These are phyloP conservation scores for Hypsibius dujardini DNA, from an alignment of 1,140 invertebrate species.

Conservation along the genomic window DNA sequence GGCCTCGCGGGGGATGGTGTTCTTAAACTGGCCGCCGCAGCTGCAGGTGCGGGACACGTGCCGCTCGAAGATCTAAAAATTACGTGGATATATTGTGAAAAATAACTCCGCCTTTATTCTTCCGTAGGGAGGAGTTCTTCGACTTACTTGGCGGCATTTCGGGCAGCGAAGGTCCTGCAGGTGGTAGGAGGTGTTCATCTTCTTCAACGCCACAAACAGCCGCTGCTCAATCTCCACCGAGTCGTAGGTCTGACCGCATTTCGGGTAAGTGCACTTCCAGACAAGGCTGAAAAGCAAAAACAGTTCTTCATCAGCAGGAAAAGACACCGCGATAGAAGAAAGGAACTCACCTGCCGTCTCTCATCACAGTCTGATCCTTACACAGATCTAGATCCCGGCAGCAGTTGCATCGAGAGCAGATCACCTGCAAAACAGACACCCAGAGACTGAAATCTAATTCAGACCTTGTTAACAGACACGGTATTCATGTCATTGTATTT, in stretches of 20 bases:
- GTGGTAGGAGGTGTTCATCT: constrained; percentile 71
- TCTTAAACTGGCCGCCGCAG: background rate
- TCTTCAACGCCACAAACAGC: constrained; percentile 62
- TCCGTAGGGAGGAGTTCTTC: background rate
- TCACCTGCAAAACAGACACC: constrained; percentile 39
- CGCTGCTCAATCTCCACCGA: constrained; percentile 67
- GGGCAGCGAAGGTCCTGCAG: constrained; percentile 79
- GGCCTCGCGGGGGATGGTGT: background rate
- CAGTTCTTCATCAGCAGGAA: constrained; percentile 9
- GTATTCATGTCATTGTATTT: background rate
- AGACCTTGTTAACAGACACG: no score
- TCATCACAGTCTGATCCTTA: constrained; percentile 52
- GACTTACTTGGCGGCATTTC: constrained; percentile 56
- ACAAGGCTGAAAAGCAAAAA: constrained; percentile 39
- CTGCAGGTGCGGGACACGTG: background rate
- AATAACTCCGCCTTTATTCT: no score
- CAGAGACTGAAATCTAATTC: no score
- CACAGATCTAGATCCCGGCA: constrained; percentile 81
- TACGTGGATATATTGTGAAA: constrained; percentile 15
- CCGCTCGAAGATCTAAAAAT: constrained; percentile 20
- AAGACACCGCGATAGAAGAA: background rate
- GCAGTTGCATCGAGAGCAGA: constrained; percentile 79
- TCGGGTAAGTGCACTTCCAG: constrained; percentile 55
- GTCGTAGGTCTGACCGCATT: constrained; percentile 66
- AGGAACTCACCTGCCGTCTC: constrained; percentile 43